Conservation (phyloP, 2,113 vertebrate genomes). For the Mus pahari region DNA sequence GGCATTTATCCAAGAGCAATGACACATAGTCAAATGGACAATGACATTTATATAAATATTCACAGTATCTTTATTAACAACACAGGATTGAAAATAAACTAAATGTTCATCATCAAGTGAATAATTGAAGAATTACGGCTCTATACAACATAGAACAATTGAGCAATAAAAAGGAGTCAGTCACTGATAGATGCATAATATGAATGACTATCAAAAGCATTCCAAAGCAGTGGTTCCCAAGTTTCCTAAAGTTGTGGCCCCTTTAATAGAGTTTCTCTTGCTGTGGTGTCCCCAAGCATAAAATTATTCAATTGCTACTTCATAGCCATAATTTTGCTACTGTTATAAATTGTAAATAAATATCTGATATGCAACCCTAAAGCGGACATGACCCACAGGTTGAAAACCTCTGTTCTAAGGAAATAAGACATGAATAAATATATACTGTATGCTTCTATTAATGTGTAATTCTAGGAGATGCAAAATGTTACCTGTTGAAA, state of each 20-base stretch:
- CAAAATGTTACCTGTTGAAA: not conserved
- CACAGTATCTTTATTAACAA: not conserved
- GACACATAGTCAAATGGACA: not conserved
- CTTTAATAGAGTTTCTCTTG: not conserved
- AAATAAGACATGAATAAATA: not conserved
- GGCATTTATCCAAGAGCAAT: constrained; percentile 33
- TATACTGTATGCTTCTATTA: not conserved
- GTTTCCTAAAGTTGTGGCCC: not conserved
- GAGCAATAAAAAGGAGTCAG: not conserved
- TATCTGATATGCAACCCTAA: not conserved
- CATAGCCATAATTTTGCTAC: not conserved
- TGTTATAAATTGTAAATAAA: not conserved
- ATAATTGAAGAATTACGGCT: not conserved
- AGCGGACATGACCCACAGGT: not conserved
- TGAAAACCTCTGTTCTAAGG: not conserved
- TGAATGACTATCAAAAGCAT: constrained; percentile 4
- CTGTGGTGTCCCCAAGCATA: not conserved
- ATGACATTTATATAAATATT: not conserved
- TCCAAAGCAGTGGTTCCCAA: not conserved
- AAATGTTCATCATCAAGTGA: not conserved
- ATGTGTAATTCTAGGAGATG: constrained; percentile 23
- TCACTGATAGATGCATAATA: not conserved
- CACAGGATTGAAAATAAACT: constrained; percentile 2
- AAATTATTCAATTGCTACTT: not conserved
- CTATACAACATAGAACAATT: not conserved